Base-by-base conservation (phyloP, 2,888 invertebrate genomes). In the Folsomia manolachei region DNA sequence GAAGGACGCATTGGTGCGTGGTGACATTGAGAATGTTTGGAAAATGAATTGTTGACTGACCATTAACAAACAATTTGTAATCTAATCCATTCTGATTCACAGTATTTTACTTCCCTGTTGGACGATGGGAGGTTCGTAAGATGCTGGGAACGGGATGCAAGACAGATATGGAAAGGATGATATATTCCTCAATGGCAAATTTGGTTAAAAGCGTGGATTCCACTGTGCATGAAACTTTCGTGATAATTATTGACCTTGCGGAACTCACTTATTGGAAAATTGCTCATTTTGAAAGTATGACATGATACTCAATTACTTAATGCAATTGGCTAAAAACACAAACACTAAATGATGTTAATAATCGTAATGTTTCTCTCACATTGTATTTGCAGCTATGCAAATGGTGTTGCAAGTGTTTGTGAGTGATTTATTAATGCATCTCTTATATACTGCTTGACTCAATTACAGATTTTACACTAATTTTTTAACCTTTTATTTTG, bases 1-100 rank as follows among this genome's bases (percentile, higher is more conserved):
- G 79, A 75, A n/a, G 78, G 78, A 39, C 68, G 79, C n/a, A 51
- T 71, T 23, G 74, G 79, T 79, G 67, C 27, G 70, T 73, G 18
- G 39, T 63, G 62, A 1, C 25, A 21, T 23, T 39, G 39, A 9
- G 4, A 39, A 39, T 39, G 39, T 4, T 39, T 39, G 39, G 39
- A 4, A 39, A 39, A 39, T 62, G 21, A 62, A 56, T 62, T 62
- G 14, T 1, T 62, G 2, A 25, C 4, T 62, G 14, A 24, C 25
- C 9, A 60, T 60, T 19, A 7, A n/a, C 23, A 23, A 2, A 39
- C 11, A 51, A 27, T 63, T 51, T 61, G 25, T 52, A 62, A 18
- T 62, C 25, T 51, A 11, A 24, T 27, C 39, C 1, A 27, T 27
- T n/a, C 61, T 9, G 18, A 7, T 64, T 39, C 62, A 4, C 26